Evolutionary conservation across 2,113 vertebrate genomes (phyloP), one percentile per base, ranked within the genome.

Genomic region (Toxotes chatareus): DNA sequence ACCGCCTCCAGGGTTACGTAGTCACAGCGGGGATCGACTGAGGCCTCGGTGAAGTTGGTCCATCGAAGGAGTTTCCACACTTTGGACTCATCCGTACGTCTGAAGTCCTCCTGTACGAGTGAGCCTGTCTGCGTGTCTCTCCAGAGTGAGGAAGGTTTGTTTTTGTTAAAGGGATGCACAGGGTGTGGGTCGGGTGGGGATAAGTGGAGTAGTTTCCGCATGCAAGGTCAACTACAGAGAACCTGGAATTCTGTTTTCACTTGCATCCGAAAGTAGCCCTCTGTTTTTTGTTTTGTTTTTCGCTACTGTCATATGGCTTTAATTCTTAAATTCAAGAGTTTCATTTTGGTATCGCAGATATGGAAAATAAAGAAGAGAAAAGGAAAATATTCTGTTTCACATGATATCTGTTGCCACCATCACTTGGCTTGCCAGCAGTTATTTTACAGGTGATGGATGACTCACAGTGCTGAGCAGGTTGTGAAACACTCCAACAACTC

Each of bases 41-140:
- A 93, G 91, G 84, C 92, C 73, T 91, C 93, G 84, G 95, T 91
- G 82, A 32, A 86, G 91, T 96, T 97, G 97, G 97, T 98, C 97
- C 96, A 81, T 93, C 76, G 60, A 67, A 89, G 86, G 86, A 89
- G 92, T 91, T 64, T 46, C 82, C 87, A 87, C 88, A 85, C 76
- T 7, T 61, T 80, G 56, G 89, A 85, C 75, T 83, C 79, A 4
- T 38, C 67, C 16, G 61, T 67, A 65, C 60, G 3, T 59, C 36
- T 73, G 32, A 79, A 68, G 72, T 67, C 78, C 55, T 80, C 64
- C 38, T 23, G 70, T 31, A 57, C 21, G 14, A 0, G 27, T 5
- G 76, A 65, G 70, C 17, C 38, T 5, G 51, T 64, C 38, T 5
- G 51, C 61, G 72, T n/a, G 47, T n/a, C 27, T 23, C 86, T 90